Evolutionary conservation across 2,797 vertebrate genomes (phyloP).

Genomic region (Channallabes apus): DNA sequence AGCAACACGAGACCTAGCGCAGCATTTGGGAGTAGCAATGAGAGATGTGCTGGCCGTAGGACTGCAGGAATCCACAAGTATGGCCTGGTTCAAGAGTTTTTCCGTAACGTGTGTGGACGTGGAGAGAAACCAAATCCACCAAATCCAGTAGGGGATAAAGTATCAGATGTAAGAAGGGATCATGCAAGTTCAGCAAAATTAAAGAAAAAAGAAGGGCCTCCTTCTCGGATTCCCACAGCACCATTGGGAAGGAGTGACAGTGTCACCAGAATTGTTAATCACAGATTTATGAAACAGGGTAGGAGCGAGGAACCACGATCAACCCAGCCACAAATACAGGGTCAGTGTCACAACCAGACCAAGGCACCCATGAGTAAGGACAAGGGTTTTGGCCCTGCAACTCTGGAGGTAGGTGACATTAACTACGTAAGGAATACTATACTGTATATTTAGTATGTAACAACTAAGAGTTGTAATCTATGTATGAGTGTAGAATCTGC

Average conservation of each 20-base stretch:
- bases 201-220: slow-evolving; percentile 71
- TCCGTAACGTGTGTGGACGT: slow-evolving; percentile 90
- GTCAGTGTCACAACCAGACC: slow-evolving; percentile 55
- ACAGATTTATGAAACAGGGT: slow-evolving; percentile 84
- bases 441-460: neutral
- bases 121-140: slow-evolving; percentile 73
- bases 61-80: slow-evolving; percentile 73
- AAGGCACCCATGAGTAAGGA: slow-evolving; percentile 73
- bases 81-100: slow-evolving; percentile 93
- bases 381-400: slow-evolving; percentile 64
- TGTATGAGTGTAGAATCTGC: neutral
- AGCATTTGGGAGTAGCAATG: slow-evolving; percentile 69
- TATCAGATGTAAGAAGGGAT: slow-evolving; percentile 48
- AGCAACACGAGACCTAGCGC: slow-evolving; percentile 76
- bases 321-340: slow-evolving; percentile 62
- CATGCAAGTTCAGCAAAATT: slow-evolving; percentile 57
- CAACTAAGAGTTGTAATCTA: neutral
- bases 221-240: slow-evolving; percentile 62
- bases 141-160: slow-evolving; percentile 56
- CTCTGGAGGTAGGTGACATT: slow-evolving; percentile 78
- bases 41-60: slow-evolving; percentile 76
- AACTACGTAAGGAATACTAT: neutral
- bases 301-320: slow-evolving; percentile 74
- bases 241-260: slow-evolving; percentile 77
- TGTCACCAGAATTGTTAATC: slow-evolving; percentile 85